Conservation (phyloP, 1,140 invertebrate genomes). For the Himalopsyche phryganea region DNA sequence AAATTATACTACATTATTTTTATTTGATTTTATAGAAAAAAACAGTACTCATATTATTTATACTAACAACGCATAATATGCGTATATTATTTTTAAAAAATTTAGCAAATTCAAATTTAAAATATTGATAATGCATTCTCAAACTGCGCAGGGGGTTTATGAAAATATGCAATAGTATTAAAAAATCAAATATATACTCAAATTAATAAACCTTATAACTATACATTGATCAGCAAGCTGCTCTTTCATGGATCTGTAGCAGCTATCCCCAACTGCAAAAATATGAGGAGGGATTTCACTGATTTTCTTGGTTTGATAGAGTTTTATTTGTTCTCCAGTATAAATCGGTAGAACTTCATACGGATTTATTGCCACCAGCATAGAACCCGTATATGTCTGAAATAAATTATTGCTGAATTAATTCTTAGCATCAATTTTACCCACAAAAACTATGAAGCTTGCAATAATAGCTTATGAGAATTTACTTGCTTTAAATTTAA, state of each 20-base stretch:
- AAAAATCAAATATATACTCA: background rate
- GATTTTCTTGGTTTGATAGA: slow-evolving; percentile 77
- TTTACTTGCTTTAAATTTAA: background rate
- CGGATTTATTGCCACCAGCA: slow-evolving; percentile 91
- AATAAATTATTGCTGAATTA: no score
- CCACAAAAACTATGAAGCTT: no score
- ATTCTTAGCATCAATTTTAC: no score
- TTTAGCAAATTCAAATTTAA: no score
- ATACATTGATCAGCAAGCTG: slow-evolving; percentile 82
- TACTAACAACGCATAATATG: no score
- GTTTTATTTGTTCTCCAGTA: slow-evolving; percentile 77
- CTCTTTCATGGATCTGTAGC: slow-evolving; percentile 75
- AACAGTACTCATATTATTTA: no score
- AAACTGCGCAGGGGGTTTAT: no score
- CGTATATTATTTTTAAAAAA: no score
- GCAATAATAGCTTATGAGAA: background rate
- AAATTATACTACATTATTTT: no score
- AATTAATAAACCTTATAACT: slow-evolving; percentile 71
- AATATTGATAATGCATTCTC: no score
- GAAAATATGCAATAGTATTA: no score
- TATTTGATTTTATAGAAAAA: no score
- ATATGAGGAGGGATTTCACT: slow-evolving; percentile 89
- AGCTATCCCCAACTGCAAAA: slow-evolving; percentile 89
- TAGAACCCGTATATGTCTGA: slow-evolving; percentile 90
- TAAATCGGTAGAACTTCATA: slow-evolving; percentile 92